Evolutionary conservation across 2,888 invertebrate species (phyloP), one percentile per base, ranked within the genome.

Genomic region (Eilema caniola): DNA sequence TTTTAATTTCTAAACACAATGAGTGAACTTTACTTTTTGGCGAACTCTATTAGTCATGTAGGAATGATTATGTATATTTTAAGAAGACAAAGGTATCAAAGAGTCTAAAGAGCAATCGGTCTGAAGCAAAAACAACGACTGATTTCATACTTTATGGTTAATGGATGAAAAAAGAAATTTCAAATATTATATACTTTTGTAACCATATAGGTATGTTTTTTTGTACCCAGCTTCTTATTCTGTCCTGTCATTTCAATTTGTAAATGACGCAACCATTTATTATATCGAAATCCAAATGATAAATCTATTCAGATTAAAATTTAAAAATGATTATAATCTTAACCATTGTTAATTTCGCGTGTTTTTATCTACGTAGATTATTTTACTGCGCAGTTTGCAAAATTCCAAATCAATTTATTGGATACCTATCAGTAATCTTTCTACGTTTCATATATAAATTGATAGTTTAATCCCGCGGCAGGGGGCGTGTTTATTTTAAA

Each of bases 351-450:
- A n/a, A 62, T 71, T 62, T 3, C 69, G 53, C 71, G 69, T 62
- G 61, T 70, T 33, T 28, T 28, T 64, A 60, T 67, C 62, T 62
- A 53, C 37, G n/a, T 16, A 61, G 79, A 80, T 80, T 76, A 67
- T 8, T 20, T 60, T 74, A 65, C 60, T 80, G 69, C 80, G 82
- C 80, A 82, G 74, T 74, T 74, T 8, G 2, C 5, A 24, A 28
- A 62, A 7, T 37, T 61, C 25, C 2, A 3, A 57, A 23, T 23
- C 31, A 59, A 33, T 60, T 69, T n/a, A 24, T n/a, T 53, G 41
- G 14, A 53, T 47, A 28, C 28, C 28, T 28, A 62, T 68, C 62
- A 63, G 37, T 62, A 57, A 37, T 63, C 62, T 62, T 28, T 3
- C n/a, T 28, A 56, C 12, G 20, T 56, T 62, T 25, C n/a, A n/a